Base-by-base conservation (phyloP, 2,888 invertebrate genomes). In the Euplagia quadripunctaria region DNA sequence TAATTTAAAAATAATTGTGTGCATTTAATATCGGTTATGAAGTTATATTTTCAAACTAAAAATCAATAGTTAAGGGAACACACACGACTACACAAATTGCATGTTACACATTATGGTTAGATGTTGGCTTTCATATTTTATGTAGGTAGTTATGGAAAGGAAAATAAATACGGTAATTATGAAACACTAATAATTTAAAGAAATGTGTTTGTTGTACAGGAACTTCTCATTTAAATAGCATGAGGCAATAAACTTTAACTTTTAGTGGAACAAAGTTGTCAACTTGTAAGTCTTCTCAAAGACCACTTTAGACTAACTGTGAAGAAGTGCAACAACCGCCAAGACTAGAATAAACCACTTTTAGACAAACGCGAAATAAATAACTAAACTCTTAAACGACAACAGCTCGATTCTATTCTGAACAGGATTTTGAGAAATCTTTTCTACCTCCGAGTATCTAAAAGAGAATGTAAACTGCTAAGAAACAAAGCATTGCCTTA, bases 231-330 rank as follows among this genome's bases (percentile, higher is more conserved):
- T 49, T 31, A 64, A 69, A 69, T 70, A 20, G 49, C 4, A 51
- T 58, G 61, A 63, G 41, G 41, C 46, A 16, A 20, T 17, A 55
- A 64, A 52, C 43, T 55, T 42, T 16, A 70, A 43, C 9, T 52
- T 16, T 43, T 8, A 41, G 61, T 20, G 7, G 3, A 16, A 63
- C 31, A 52, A 70, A 64, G 43, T 64, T 70, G n/a, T 42, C n/a
- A 58, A 58, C 64, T 70, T 64, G n/a, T 51, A 51, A 71, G 49
- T 17, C 61, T 66, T 66, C 9, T 31, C 66, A 49, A 67, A 71
- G 42, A 16, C 66, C 16, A 49, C 55, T 71, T 71, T 42, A 17
- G 1, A 49, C n/a, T 17, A 72, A 67, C 42, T 7, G 42, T 16
- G 20, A 55, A 71, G n/a, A 64, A 49, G 4, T 16, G 9, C 8